Base-by-base conservation (phyloP, 2,113 vertebrate genomes). In the Halcyon malimbica region DNA sequence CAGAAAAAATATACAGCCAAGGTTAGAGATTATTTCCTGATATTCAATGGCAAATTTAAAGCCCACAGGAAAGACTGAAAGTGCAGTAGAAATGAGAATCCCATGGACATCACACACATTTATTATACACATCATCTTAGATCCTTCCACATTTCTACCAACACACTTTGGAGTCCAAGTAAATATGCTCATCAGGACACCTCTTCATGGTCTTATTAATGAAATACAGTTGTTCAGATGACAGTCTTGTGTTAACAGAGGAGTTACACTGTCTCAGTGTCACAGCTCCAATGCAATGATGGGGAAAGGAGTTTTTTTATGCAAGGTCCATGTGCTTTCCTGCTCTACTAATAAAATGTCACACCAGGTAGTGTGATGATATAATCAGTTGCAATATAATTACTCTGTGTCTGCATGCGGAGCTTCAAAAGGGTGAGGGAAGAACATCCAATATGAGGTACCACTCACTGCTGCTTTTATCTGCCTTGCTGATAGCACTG, bases 91-190 rank as follows among this genome's bases (percentile, higher is more conserved):
- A 65, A 62, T 14, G 50, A 80, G 53, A 57, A 67, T 20, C 26
- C 1, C 14, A 16, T 14, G 37, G 59, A 28, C 41, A n/a, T 15
- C 3, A 11, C n/a, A n/a, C 1, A 3, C 13, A 13, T 65, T 42
- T 42, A 25, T 41, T 44, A 29, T 35, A 39, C 20, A 24, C 7
- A 31, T 39, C 33, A 2, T 44, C 51, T 71, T n/a, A n/a, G 11
- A n/a, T 24, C 62, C 31, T 29, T 39, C 50, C 79, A 28, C 26
- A 3, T 59, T 75, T 39, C 23, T 70, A 59, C 29, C 8, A 16
- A 6, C 20, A 51, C 24, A 6, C 16, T 78, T 69, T 8, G 5
- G n/a, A 48, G 31, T 23, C 31, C 50, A 41, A 21, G n/a, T 23
- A 24, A 53, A 59, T 29, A 6, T 2, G 26, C 29, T 73, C 50